Evolutionary conservation across 2,888 invertebrate genomes (phyloP).

Genomic region (Callimorpha dominula): DNA sequence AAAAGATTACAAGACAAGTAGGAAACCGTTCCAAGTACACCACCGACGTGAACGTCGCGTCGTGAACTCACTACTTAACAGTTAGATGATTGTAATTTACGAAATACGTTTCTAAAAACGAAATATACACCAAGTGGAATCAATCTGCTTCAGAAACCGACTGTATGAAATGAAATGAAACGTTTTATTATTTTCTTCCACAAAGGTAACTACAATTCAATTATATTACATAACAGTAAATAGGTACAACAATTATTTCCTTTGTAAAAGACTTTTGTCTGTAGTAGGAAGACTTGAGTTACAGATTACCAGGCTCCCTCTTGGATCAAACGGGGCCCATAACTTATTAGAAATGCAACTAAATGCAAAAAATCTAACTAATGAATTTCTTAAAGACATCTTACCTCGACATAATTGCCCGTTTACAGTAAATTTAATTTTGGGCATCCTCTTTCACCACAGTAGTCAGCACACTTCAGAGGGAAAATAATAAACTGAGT

Average conservation of each 20-base stretch:
- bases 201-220: no score
- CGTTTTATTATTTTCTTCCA: no score
- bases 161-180: no score
- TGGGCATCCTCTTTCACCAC: constrained; percentile 9
- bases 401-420: constrained; percentile 70
- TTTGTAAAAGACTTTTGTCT: no score
- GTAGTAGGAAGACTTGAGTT: no score
- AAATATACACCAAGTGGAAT: not conserved
- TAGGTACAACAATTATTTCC: no score
- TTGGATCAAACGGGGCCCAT: no score
- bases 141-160: no score
- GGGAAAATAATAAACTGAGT: not conserved
- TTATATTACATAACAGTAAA: no score
- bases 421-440: constrained; percentile 72
- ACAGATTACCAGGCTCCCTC: no score
- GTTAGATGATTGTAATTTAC: not conserved
- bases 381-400: constrained; percentile 2
- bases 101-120: not conserved
- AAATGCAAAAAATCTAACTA: no score
- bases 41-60: not conserved
- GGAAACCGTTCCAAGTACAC: not conserved
- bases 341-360: no score
- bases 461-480: not conserved
- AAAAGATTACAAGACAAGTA: not conserved
- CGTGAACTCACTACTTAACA: not conserved